Evolutionary conservation across 1,140 invertebrate genomes (phyloP), one percentile per base, ranked within the genome.

Genomic region (Drosophila kanapiae): DNA sequence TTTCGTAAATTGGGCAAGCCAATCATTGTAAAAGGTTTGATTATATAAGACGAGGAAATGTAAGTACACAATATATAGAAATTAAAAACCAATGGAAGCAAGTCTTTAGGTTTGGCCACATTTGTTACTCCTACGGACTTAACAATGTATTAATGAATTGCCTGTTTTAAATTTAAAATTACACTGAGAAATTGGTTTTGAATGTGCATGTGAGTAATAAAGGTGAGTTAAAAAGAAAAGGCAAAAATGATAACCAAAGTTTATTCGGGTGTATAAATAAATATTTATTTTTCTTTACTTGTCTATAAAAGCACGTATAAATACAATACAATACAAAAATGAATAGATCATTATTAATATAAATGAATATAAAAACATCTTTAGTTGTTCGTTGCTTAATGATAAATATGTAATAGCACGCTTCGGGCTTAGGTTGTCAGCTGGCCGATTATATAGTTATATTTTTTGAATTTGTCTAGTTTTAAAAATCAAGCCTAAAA

Each of bases 401-500:
- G 8, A 18, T 60, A 57, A 68, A 61, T 80, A 63, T 71, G 51
- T 76, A 69, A 38, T 72, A 72, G 81, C 81, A 78, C 78, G 56
- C 53, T 64, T 75, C 60, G 27, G 54, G 60, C 9, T 40, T 14
- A 74, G 38, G 23, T 75, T 47, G 31, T 58, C 71, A 68, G 40
- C 23, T 58, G 40, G 42, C 42, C 9, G 11, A n/a, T 49, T 42
- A 29, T 23, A 7, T 14, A 38, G 40, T 65, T 59, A 38, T 33
- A 49, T 38, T 42, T 14, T 43, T 43, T 70, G 83, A 87, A 87
- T 87, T 87, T 82, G 43, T 77, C 83, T 80, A 82, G 54, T 82
- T 86, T 87, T 80, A 87, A 87, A 82, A 82, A 74, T 72, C 47
- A 70, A 74, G 83, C 83, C 76, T 87, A 87, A 87, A 87, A 87